A percentile compares a stretch with the other conserved stretches of the same genome.
Evolutionary conservation across 2,797 vertebrate species (phyloP).

Genomic region (Propithecus perrieri): DNA sequence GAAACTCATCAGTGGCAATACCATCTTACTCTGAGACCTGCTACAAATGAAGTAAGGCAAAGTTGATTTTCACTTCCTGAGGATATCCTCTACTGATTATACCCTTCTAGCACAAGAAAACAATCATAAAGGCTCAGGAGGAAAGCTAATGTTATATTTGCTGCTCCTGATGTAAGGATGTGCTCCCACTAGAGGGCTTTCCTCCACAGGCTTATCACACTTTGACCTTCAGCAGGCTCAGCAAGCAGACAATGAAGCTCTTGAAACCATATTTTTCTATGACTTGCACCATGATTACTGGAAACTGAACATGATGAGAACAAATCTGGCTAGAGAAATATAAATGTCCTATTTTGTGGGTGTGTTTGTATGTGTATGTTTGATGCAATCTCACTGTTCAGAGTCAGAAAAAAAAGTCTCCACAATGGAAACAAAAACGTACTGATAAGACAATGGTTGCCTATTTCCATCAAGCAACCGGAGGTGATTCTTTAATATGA

Average conservation of each 20-base stretch:
- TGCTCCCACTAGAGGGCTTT: background rate
- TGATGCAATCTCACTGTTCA: background rate
- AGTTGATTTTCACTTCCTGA: background rate
- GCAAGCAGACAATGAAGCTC: background rate
- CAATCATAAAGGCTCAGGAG: background rate
- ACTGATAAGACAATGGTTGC: background rate
- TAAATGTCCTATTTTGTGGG: background rate
- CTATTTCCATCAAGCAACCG: background rate
- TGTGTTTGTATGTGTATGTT: background rate
- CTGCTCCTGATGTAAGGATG: background rate
- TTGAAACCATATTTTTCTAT: background rate
- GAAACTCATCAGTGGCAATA: slow-evolving; percentile 56
- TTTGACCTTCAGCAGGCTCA: background rate
- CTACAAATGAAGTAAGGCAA: background rate
- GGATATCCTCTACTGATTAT: background rate
- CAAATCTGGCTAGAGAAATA: background rate
- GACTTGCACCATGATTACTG: background rate
- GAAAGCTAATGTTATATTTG: background rate
- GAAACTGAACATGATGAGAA: background rate
- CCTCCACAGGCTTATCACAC: fast-evolving
- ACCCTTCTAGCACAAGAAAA: background rate
- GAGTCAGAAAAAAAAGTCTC: background rate
- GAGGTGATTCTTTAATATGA: background rate
- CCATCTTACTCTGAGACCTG: background rate
- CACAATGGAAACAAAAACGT: background rate